Evolutionary conservation across 2,113 vertebrate species (phyloP), one percentile per base, ranked within the genome.

Genomic region (Urocitellus parryii): DNA sequence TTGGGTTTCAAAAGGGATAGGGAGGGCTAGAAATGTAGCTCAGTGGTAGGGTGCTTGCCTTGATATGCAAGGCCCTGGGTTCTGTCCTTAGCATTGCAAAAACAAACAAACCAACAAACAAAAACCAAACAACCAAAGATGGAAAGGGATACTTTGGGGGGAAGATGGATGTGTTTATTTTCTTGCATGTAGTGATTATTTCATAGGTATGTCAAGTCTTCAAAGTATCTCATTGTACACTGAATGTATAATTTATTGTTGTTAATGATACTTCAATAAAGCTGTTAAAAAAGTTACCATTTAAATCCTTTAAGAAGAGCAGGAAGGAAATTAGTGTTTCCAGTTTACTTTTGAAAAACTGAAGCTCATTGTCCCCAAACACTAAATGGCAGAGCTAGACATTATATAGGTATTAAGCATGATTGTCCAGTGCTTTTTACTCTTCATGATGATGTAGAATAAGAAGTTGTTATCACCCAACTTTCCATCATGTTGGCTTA

Each of bases 101-200:
- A 61, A 61, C 8, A 22, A 61, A 61, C 7, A 61, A 61, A 61
- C 24, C 24, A 24, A 22, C 61, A 63, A 63, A 63, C 61, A 63
- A 63, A 25, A 58, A 53, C 45, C 45, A 61, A 61, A 61, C 58
- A 61, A 27, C 24, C 25, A 27, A 27, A 25, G 61, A 27, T 9
- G 61, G 51, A 65, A 2, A 34, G 34, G 18, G 67, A 63, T 58
- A 65, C 53, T 86, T 94, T 68, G n/a, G 16, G 56, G 65, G 65
- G 27, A 48, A 95, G 65, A 86, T 51, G 24, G 61, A 73, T 73
- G 13, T 72, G 39, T 96, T 93, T 79, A 42, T 91, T 94, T 42
- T 82, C 22, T 70, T 93, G 65, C 81, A 83, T 29, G 3, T 74
- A 24, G 11, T 68, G 34, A 76, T 86, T 37, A 45, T 88, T 95